Base-by-base conservation (phyloP, 2,797 vertebrate species). In the Tenualosa ilisha region DNA sequence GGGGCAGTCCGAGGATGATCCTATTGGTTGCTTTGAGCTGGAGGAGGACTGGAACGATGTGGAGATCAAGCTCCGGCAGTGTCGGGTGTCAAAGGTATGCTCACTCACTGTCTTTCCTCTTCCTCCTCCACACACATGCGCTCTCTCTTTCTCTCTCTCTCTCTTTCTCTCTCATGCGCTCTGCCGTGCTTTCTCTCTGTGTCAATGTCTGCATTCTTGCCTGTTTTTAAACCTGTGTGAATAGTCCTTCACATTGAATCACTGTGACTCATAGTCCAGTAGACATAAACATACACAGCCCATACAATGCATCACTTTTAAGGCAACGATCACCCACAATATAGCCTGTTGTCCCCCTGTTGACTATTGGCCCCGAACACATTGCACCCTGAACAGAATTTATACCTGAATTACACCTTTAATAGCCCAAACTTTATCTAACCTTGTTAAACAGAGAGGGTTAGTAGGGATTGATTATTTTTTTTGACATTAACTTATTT, bases 1-100 rank as follows among this genome's bases (percentile, higher is more conserved):
- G 20, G 93, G 95, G 0, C 89, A 94, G 90, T 94, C 92, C 40
- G 98, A 99, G 84, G 96, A 97, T 56, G 97, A 98, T 88, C 98
- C 98, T 0, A 92, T 98, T 88, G 98, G 98, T 91, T 99, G 97
- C 97, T 99, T 99, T 93, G 98, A 99, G 91, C 93, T 99, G 20
- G 98, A 99, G 84, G 97, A 99, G 6, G 98, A 99, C 90, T 99
- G 98, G 98, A 98, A 99, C 81, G 97, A 99, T 89, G 95, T 96
- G 86, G 98, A 99, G 88, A 96, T 99, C 91, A 98, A 97, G 92
- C 95, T 99, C 92, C 97, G 97, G 87, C 97, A 95, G 83, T 99
- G 97, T 93, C 96, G 97, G 61, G 92, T 97, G 90, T 94, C 97
- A 86, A 97, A 97, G 89, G 98, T 99, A 94, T 90, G 90, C 43